Evolutionary conservation across 2,888 invertebrate genomes (phyloP).

Genomic region (Xanthorhoe spadicearia): DNA sequence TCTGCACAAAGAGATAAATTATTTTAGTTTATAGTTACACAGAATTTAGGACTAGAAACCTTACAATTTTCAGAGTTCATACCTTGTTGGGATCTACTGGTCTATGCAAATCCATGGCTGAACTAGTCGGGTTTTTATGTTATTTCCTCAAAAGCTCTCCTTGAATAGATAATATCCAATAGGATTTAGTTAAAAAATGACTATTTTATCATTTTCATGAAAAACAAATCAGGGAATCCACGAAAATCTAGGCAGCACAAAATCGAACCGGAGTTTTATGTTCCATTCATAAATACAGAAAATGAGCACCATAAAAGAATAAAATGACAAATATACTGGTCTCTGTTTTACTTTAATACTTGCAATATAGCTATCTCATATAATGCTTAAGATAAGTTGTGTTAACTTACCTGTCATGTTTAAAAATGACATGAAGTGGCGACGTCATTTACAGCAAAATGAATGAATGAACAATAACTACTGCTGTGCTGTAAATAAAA

Average conservation of each 20-base stretch:
- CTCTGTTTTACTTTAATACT: not conserved
- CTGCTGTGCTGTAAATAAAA: no score
- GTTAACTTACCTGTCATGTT: no score
- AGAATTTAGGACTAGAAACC: not conserved
- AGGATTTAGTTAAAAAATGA: not conserved
- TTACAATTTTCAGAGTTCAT: slow-evolving; percentile 23
- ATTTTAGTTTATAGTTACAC: slow-evolving; percentile 22
- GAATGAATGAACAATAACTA: no score
- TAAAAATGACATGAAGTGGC: no score
- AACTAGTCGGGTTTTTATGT: not conserved
- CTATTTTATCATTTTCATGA: slow-evolving; percentile 4
- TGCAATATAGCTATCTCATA: not conserved
- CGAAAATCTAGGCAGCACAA: slow-evolving; percentile 8
- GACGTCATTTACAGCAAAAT: no score
- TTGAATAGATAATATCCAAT: not conserved
- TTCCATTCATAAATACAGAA: not conserved
- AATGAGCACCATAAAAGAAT: not conserved
- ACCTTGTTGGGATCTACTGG: slow-evolving; percentile 82
- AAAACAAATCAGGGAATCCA: slow-evolving; percentile 1
- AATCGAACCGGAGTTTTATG: not conserved
- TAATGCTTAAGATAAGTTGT: not conserved
- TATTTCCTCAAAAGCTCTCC: not conserved
- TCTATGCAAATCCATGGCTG: slow-evolving; percentile 75
- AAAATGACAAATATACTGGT: not conserved
- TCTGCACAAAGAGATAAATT: slow-evolving; percentile 79